These are phyloP conservation scores for Listronotus oregonensis DNA, from an alignment of 1,140 invertebrate genomes.

Conservation along the genomic window DNA sequence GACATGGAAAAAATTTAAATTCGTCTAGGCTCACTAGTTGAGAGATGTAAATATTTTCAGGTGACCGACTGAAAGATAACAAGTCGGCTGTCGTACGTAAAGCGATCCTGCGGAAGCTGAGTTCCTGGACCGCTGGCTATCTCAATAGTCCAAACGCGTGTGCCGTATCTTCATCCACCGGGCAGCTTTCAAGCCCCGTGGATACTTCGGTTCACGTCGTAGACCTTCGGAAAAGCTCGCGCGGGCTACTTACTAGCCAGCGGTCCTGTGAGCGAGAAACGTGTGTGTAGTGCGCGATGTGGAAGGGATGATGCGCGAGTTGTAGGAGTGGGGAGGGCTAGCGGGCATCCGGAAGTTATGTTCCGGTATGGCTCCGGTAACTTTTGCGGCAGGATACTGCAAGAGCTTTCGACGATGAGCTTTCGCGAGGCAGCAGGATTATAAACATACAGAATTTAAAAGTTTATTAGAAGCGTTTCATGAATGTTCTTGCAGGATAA, in stretches of 20 bases:
- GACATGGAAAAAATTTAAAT: not conserved
- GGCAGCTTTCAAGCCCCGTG: constrained; percentile 49
- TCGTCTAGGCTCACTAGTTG: not conserved
- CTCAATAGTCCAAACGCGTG: constrained; percentile 56
- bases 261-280: constrained; percentile 44
- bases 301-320: constrained; percentile 51
- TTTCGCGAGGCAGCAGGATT: not conserved
- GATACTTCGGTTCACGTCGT: constrained; percentile 42
- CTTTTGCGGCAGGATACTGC: constrained; percentile 6
- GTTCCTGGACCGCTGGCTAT: constrained; percentile 52
- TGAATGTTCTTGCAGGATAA: no score
- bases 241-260: constrained; percentile 54
- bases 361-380: constrained; percentile 47
- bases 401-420: constrained; percentile 1
- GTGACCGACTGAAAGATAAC: not conserved
- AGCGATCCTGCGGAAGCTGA: constrained; percentile 25
- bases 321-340: constrained; percentile 44
- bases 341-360: constrained; percentile 45
- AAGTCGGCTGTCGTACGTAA: constrained; percentile 26
- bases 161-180: constrained; percentile 46
- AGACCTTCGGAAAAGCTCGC: constrained; percentile 40
- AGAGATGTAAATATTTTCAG: not conserved
- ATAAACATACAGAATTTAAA: not conserved
- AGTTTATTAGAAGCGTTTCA: not conserved
- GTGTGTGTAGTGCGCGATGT: constrained; percentile 36